Evolutionary conservation across 2,888 invertebrate species (phyloP), one percentile per base, ranked within the genome.

Genomic region (Fabriciana adippe): DNA sequence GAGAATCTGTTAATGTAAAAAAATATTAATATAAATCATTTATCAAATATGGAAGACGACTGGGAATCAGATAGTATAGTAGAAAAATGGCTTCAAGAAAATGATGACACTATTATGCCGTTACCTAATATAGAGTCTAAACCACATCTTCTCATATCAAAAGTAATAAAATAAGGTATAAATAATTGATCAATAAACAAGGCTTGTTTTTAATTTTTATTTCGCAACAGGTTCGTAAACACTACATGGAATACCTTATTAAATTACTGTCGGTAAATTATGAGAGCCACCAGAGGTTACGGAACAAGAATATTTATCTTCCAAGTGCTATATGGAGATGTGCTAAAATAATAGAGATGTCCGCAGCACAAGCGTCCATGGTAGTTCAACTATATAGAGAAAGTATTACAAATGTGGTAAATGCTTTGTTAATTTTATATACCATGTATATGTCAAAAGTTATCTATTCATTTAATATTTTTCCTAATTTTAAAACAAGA

Each of bases 321-420:
- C 93, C 93, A 0, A 89, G 90, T 81, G 90, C 88, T 69, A 91
- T 93, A 72, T 89, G 90, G 90, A 84, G 88, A 76, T 92, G 92
- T 77, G 92, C 93, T 45, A 89, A 90, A 74, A 79, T 78, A 61
- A 83, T 93, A 66, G 93, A 93, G 79, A 84, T 83, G 74, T 81
- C 84, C 67, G 93, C 93, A 56, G 90, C 89, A 5, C 87, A 88
- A 66, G 81, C 84, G 18, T 88, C 89, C 64, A 93, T 93, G 92
- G 86, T 90, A 16, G 85, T 86, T 2, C 87, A 91, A 55, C 74
- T 93, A 8, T 93, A 93, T 73, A 82, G 92, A 72, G 84, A 84
- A 71, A 87, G 87, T 72, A 87, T 93, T 66, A 73, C 84, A 15
- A 51, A 81, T 64, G 83, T 80, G 84, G 93, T 93, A 81, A 66